Evolutionary conservation across 2,888 invertebrate genomes (phyloP), one percentile per base, ranked within the genome.

Genomic region (Linnaemya vulpina): DNA sequence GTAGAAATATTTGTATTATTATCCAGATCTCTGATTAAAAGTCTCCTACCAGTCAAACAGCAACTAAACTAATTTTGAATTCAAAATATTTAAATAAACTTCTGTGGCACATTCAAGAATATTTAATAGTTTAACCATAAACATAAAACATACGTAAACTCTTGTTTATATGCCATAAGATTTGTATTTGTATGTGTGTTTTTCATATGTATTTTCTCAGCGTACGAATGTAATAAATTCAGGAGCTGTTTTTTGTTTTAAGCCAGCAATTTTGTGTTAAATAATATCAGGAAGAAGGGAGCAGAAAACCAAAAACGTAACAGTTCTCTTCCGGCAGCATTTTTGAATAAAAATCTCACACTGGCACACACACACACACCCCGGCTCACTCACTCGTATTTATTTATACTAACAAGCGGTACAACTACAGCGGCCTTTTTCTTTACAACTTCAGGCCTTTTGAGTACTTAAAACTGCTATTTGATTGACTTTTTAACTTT

Each of bases 191-290:
- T 55, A 2, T 51, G 10, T 51, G 9, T 46, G 5, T 22, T 40
- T 53, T 60, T 60, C 35, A 53, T 70, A 22, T 40, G 15, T 30
- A n/a, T 70, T 15, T 9, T 35, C n/a, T 51, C 51, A 67, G 35
- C 17, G 20, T 49, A n/a, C n/a, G n/a, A n/a, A 73, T 60, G 60
- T 60, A 60, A 73, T 73, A 73, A 73, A 73, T 73, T 73, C 73
- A 73, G 15, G 60, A 20, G 15, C n/a, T 22, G 20, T 17, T 58
- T 43, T 25, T 65, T 65, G 65, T 65, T 65, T 46, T 46, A 65
- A 65, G 22, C 46, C 65, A 43, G 25, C 65, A 15, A 46, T 63
- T n/a, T n/a, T 62, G 25, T 51, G 40, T 22, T 38, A 62, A 49
- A 60, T 35, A 58, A 40, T n/a, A 22, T n/a, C 49, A 51, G 4